Evolutionary conservation across 2,113 vertebrate species (phyloP), one percentile per base, ranked within the genome.

Genomic region (Pipa parva): DNA sequence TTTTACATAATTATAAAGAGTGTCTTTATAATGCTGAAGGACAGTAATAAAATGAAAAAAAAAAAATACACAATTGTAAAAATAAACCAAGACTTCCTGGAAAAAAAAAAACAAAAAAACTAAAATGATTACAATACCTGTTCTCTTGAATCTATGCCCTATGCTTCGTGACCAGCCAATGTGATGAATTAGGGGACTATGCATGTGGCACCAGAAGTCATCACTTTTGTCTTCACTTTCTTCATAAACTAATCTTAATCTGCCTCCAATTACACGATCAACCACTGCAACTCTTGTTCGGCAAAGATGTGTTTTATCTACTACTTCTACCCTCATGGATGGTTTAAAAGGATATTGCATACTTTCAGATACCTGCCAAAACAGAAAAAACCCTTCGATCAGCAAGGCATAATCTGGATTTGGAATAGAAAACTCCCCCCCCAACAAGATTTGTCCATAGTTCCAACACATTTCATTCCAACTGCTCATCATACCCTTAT

Each of bases 201-300:
- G 92, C 97, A 98, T 98, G 78, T 99, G 97, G 86, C 97, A 99
- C 97, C 97, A 99, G 86, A 99, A 99, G 82, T 99, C 96, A 48
- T 99, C 97, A 0, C 85, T 90, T 60, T 93, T 92, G 46, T 97
- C 95, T 74, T 96, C 90, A 3, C 94, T 96, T 76, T 98, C 97
- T 68, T 99, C 97, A 13, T 99, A 98, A 11, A 99, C 92, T 67
- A 99, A 71, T 39, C 93, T 78, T 74, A 99, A 77, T 59, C 97
- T 87, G 21, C 97, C 97, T 52, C 97, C 97, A 3, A 95, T 95
- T 27, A 99, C 92, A 29, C 92, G 93, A 50, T 99, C 94, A 60
- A 99, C 95, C 71, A 98, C 81, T 0, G 97, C 97, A 48, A 97
- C 95, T 77, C 95, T 90, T 1, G 95, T 99, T 73, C 97, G 85